Evolutionary conservation across 2,797 vertebrate species (phyloP).

Genomic region (Phalanger gymnotis): DNA sequence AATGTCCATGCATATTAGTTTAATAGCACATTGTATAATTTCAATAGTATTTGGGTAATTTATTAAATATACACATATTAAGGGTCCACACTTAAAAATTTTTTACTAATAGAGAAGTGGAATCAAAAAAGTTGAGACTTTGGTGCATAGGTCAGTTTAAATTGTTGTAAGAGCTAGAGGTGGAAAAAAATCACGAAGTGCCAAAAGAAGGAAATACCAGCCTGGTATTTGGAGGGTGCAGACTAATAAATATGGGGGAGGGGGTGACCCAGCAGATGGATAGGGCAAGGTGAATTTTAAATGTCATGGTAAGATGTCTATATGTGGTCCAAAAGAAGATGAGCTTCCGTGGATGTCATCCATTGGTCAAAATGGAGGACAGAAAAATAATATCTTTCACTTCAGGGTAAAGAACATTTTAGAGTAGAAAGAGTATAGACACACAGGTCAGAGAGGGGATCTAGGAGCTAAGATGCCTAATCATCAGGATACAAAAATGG

Average conservation of each 20-base stretch:
- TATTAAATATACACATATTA: no score
- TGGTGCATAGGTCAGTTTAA: no score
- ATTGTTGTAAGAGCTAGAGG: no score
- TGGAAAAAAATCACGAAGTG: no score
- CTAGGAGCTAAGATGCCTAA: background rate
- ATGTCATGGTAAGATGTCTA: background rate
- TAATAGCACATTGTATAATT: background rate
- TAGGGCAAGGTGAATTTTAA: background rate
- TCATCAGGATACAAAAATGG: background rate
- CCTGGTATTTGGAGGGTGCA: no score
- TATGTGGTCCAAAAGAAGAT: background rate
- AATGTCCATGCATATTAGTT: background rate
- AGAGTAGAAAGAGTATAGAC: background rate
- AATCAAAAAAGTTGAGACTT: no score
- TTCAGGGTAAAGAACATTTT: background rate
- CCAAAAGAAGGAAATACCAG: no score
- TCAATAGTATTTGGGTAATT: background rate
- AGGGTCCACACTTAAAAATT: no score
- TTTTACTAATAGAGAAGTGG: no score
- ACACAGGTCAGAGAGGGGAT: background rate
- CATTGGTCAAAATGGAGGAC: background rate
- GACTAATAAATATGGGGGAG: no score
- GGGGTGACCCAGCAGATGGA: no score
- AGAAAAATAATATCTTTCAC: background rate
- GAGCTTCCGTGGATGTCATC: background rate